Base-by-base conservation (phyloP, 2,888 invertebrate species). In the Drosophila mettleri region DNA sequence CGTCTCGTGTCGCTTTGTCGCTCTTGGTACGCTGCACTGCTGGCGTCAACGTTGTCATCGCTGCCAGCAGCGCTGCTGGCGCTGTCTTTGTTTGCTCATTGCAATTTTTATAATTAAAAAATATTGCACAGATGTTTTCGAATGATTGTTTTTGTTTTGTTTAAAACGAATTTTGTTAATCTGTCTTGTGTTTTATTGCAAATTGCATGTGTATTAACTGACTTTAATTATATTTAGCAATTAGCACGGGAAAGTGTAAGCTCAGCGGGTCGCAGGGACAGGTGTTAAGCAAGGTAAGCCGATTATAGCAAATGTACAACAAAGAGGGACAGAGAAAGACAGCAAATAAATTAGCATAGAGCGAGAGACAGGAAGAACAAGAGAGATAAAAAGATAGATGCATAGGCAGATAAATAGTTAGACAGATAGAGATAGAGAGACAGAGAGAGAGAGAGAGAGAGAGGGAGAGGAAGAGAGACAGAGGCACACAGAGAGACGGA, bases 101-200 rank as follows among this genome's bases (percentile, higher is more conserved):
- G 61, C 31, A n/a, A 41, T 41, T 49, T 48, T 39, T 34, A 29
- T 34, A 62, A 51, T 45, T 58, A 41, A 36, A 41, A 52, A 71
- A 31, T 58, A 53, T 49, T 64, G 64, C 52, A 57, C 52, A 63
- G 49, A 38, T 60, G 54, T 46, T 69, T 48, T 49, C 43, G 53
- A 24, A 22, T 24, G 27, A 18, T 58, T 46, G 12, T 18, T 39
- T 34, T 39, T 39, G 20, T 22, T 41, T 22, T 34, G 10, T 46
- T 22, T 10, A 14, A 22, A 34, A 41, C 39, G 16, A 9, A 34
- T 34, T 54, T 43, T 20, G 20, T 39, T 27, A 18, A 24, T 51
- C 24, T 31, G 34, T 61, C 4, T 10, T 24, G 43, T 18, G 16
- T 31, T 22, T 51, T 64, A 27, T 39, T 46, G 33, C n/a, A n/a